Conservation (phyloP, 2,113 vertebrate species). For the Amphiprion percula region DNA sequence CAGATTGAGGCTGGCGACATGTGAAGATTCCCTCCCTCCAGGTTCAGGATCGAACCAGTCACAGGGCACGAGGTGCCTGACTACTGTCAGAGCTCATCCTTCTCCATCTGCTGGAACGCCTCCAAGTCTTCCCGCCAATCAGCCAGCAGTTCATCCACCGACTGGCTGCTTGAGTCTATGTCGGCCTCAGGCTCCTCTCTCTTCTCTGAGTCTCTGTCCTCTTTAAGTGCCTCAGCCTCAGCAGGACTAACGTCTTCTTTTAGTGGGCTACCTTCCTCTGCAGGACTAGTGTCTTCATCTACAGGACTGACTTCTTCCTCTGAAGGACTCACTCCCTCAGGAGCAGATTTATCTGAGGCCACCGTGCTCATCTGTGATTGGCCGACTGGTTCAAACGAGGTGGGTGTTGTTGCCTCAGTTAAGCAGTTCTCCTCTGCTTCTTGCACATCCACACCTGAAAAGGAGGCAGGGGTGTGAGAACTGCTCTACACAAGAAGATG, state of each 20-base stretch:
- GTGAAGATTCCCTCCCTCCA: slow-evolving; percentile 28
- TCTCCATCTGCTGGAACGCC: slow-evolving; percentile 99
- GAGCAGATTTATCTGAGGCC: slow-evolving; percentile 75
- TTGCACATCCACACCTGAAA: slow-evolving; percentile 72
- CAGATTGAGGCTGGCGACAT: slow-evolving; percentile 26
- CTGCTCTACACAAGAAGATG: slow-evolving; percentile 17
- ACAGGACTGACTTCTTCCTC: slow-evolving; percentile 38
- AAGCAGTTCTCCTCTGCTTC: slow-evolving; percentile 70
- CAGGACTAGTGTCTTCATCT: slow-evolving; percentile 34
- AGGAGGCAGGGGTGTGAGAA: slow-evolving; percentile 40
- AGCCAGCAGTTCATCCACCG: slow-evolving; percentile 93
- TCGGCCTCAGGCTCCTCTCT: slow-evolving; percentile 60
- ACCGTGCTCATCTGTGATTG: slow-evolving; percentile 78
- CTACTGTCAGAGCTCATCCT: slow-evolving; percentile 95
- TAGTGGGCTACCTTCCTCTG: slow-evolving; percentile 22
- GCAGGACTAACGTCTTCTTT: slow-evolving; percentile 41
- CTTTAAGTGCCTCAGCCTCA: slow-evolving; percentile 17
- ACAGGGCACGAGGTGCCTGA: slow-evolving; percentile 14
- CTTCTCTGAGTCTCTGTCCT: slow-evolving; percentile 60
- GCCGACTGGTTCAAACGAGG: slow-evolving; percentile 57
- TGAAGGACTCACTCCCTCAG: slow-evolving; percentile 22
- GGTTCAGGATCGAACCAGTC: slow-evolving; percentile 28
- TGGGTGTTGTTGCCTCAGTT: slow-evolving; percentile 68
- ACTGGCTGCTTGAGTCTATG: slow-evolving; percentile 79
- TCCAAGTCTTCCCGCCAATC: slow-evolving; percentile 99